Base-by-base conservation (phyloP, 2,888 invertebrate species). In the Criorhina ranunculi region DNA sequence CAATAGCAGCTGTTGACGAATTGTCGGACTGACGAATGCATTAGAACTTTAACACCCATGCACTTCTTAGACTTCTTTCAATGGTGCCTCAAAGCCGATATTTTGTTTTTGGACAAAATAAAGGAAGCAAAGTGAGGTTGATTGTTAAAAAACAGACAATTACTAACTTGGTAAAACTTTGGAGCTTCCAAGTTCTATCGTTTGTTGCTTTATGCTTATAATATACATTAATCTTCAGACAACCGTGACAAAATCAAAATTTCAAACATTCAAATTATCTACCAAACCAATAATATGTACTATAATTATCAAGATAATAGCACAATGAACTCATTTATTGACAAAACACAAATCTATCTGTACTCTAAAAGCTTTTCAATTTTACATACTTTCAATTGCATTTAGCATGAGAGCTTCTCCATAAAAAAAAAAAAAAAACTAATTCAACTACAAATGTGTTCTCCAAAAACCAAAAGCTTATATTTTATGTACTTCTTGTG, bases 251-350 rank as follows among this genome's bases (percentile, higher is more conserved):
- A 8, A 53, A 29, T 17, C 11, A 35, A 33, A 33, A 33, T 53
- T 55, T 6, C 0, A 31, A n/a, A 44, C 9, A 42, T 29, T 5
- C 31, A 62, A 62, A 42, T 7, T 17, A 59, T 40, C n/a, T n/a
- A 33, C 12, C 15, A 12, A 60, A 4, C 4, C 4, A 37, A 35
- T 35, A 17, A 37, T 24, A n/a, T n/a, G n/a, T n/a, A n/a, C n/a
- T n/a, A n/a, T n/a, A n/a, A n/a, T n/a, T n/a, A n/a, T 59, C 8
- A 9, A 24, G 0, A 42, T 15, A 5, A 3, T 6, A 57, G 78
- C 40, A 46, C 70, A 78, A 15, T 70, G 70, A 62, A 70, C 78
- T n/a, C 78, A 8, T 60, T 51, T 78, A 64, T 70, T 57, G 70
- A 40, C 31, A 55, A 77, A 60, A 62, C 24, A 42, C 5, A 31